A percentile compares a stretch with the other conserved stretches of the same genome.
Conservation (phyloP, 64 coral and sea anemone genomes). For the Stichodactyla helianthus region DNA sequence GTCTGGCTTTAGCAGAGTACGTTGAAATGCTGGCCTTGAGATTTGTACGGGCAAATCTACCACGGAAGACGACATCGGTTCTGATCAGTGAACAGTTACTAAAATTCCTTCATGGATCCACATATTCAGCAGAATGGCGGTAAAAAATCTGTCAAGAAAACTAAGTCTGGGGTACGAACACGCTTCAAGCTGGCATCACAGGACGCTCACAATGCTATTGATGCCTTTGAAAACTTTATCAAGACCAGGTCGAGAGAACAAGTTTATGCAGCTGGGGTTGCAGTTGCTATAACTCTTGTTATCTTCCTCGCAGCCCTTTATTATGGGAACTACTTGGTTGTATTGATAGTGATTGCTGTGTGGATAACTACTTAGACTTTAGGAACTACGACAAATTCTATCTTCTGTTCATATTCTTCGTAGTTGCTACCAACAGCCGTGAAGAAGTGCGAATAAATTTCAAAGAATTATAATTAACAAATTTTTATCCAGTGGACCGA, state of each 20-base stretch:
- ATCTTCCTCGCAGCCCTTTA: constrained; percentile 45
- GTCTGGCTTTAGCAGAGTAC: background rate
- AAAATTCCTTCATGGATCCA: background rate
- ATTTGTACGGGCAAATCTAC: too few species aligned
- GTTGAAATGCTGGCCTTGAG: background rate
- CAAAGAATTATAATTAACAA: background rate
- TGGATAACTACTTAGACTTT: constrained; percentile 38
- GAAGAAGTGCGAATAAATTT: background rate
- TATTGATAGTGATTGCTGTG: constrained; percentile 41
- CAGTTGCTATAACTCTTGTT: constrained; percentile 34
- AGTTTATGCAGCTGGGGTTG: constrained; percentile 21
- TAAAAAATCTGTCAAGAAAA: background rate
- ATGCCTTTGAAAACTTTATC: constrained; percentile 47
- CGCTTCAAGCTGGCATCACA: constrained; percentile 8
- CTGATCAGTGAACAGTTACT: background rate
- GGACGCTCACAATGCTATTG: constrained; percentile 42
- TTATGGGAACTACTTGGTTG: constrained; percentile 53
- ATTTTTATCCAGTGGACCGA: background rate
- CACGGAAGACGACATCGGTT: too few species aligned
- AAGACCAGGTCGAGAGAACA: constrained; percentile 19
- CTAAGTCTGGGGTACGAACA: background rate
- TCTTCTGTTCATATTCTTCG: background rate
- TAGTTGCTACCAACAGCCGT: background rate
- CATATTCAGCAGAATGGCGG: background rate
- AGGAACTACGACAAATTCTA: too few species aligned